A percentile compares a stretch with the other conserved stretches of the same genome.
Conservation (phyloP, 2,113 vertebrate genomes). For the Daphoenositta chrysoptera region DNA sequence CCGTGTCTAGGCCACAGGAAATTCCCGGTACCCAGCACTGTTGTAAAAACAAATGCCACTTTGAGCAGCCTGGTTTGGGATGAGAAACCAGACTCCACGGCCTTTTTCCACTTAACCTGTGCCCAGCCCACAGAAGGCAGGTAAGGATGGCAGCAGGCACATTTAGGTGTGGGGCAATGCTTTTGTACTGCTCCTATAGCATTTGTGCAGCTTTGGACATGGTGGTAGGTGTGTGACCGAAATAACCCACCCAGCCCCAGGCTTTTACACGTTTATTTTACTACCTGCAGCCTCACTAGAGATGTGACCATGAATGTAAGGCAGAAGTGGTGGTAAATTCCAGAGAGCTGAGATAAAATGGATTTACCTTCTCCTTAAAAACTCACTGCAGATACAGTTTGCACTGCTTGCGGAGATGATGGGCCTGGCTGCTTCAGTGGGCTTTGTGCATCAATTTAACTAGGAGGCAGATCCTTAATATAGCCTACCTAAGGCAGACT, state of each 20-base stretch:
- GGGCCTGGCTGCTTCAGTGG: neutral
- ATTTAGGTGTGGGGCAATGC: neutral
- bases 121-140: neutral
- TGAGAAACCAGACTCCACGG: neutral
- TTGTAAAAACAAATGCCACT: neutral
- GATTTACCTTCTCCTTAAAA: neutral
- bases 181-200: neutral
- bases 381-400: neutral
- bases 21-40: neutral
- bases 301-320: fast-evolving
- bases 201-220: neutral
- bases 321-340: neutral
- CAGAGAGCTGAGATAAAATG: neutral
- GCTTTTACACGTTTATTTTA: neutral
- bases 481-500: neutral
- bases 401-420: neutral
- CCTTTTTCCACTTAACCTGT: neutral
- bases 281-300: fast-evolving
- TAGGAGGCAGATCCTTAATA: neutral
- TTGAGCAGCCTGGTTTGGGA: neutral
- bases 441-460: neutral
- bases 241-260: neutral
- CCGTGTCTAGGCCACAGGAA: neutral
- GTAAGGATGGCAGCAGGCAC: neutral
- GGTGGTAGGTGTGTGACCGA: fast-evolving